phyloP scores from a whole-genome alignment of 2,797 vertebrate genomes.

The Menidia menidia region DNA sequence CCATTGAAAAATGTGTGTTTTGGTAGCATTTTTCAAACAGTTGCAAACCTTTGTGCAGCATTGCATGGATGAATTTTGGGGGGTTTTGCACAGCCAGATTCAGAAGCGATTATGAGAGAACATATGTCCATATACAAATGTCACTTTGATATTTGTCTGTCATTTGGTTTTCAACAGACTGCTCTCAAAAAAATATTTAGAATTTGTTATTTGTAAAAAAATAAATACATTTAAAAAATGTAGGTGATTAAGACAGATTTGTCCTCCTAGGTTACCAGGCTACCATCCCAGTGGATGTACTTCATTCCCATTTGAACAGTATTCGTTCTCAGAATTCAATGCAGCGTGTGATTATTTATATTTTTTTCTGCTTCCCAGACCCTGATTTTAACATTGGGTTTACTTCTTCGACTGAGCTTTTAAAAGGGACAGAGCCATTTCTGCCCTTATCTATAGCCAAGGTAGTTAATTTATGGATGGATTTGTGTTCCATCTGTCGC shows the following conservation, averaged over 20 bases:
- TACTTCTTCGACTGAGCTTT: slow-evolving; percentile 1
- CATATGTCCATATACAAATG: slow-evolving; percentile 16
- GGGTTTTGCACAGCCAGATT: slow-evolving; percentile 53
- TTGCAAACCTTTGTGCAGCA: slow-evolving; percentile 35
- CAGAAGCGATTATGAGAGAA: slow-evolving; percentile 40
- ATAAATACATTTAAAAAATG: neutral
- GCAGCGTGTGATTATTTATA: no score
- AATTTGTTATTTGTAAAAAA: neutral
- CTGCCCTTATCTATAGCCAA: slow-evolving; percentile 27
- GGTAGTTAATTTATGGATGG: slow-evolving; percentile 36
- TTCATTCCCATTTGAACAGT: no score
- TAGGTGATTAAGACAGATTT: neutral
- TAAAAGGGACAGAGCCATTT: slow-evolving; percentile 5
- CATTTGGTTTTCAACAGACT: neutral
- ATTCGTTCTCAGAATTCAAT: no score
- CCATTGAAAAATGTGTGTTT: slow-evolving; percentile 38
- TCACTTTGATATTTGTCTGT: no score
- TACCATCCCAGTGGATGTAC: no score
- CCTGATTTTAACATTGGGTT: slow-evolving; percentile 1
- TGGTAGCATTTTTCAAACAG: slow-evolving; percentile 31
- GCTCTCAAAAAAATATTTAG: neutral
- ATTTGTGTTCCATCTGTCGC: slow-evolving; percentile 62
- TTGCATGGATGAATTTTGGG: slow-evolving; percentile 53
- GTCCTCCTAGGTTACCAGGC: no score
- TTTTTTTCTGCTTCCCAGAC: neutral